Evolutionary conservation across 2,888 invertebrate genomes (phyloP).

Genomic region (Brachyopa scutellaris): DNA sequence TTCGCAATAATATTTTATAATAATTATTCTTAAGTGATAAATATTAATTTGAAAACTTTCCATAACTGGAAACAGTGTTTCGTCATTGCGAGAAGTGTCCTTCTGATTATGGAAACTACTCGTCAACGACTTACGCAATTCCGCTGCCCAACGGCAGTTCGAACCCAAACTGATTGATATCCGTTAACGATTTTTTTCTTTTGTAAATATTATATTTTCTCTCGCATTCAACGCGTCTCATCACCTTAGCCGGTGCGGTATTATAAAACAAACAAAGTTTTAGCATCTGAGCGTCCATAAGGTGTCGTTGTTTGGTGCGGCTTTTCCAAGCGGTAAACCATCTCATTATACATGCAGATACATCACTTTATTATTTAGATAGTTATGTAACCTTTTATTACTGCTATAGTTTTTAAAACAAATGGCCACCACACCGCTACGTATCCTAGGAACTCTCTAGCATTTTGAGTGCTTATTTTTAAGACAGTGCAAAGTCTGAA

Average conservation of each 20-base stretch:
- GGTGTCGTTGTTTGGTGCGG: neutral
- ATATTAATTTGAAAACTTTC: neutral
- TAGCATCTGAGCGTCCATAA: neutral
- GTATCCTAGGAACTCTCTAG: neutral
- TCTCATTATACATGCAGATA: conserved; percentile 1
- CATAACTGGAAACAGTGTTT: neutral
- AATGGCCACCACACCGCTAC: neutral
- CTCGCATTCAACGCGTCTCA: neutral
- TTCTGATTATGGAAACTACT: conserved; percentile 2
- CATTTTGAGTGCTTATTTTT: neutral
- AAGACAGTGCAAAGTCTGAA: neutral
- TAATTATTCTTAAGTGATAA: neutral
- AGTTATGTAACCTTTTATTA: conserved; percentile 14
- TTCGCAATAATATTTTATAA: neutral
- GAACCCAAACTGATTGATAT: conserved; percentile 5
- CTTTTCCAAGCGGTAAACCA: neutral
- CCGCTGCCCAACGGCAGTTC: neutral
- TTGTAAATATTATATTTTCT: neutral
- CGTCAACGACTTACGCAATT: neutral
- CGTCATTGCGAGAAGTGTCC: neutral
- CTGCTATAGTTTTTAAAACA: neutral
- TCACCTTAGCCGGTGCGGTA: neutral
- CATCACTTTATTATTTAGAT: neutral
- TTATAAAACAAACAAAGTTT: neutral
- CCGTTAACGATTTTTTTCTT: conserved; percentile 10